Conservation (phyloP, 2,113 vertebrate genomes). For the Thomomys bottae region DNA sequence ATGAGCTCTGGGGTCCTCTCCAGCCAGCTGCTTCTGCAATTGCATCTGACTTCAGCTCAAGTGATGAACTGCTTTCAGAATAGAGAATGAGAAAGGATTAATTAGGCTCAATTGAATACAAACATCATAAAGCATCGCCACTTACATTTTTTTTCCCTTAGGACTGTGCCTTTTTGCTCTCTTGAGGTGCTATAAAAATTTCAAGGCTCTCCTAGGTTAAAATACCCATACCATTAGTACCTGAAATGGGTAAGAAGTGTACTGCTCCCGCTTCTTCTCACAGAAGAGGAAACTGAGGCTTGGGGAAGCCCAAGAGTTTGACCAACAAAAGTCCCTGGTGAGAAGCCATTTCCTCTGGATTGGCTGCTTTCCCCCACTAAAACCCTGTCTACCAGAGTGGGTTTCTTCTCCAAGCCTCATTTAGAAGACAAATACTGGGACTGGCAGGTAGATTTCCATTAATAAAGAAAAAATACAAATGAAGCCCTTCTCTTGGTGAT, state of each 20-base stretch:
- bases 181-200: not conserved
- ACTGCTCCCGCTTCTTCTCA: not conserved
- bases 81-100: conserved; percentile 55
- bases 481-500: conserved; percentile 65
- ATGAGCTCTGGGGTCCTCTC: not conserved
- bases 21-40: conserved; percentile 7
- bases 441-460: conserved; percentile 72
- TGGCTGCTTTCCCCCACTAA: not conserved
- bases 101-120: conserved; percentile 44
- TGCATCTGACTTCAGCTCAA: conserved; percentile 42
- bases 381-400: not conserved
- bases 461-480: conserved; percentile 80
- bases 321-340: not conserved
- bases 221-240: conserved; percentile 17
- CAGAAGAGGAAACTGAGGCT: conserved; percentile 54
- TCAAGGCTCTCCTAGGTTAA: conserved; percentile 32
- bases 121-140: conserved; percentile 41
- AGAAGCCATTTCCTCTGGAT: rapidly evolving
- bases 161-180: conserved; percentile 20
- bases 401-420: not conserved
- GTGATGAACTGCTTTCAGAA: conserved; percentile 43
- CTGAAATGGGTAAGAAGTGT: not conserved
- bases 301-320: not conserved
- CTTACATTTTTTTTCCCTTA: conserved; percentile 40
- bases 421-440: conserved; percentile 57